A percentile compares a stretch with the other conserved stretches of the same genome.
Evolutionary conservation across 2,113 vertebrate genomes (phyloP).

Genomic region (Zosterops lateralis): DNA sequence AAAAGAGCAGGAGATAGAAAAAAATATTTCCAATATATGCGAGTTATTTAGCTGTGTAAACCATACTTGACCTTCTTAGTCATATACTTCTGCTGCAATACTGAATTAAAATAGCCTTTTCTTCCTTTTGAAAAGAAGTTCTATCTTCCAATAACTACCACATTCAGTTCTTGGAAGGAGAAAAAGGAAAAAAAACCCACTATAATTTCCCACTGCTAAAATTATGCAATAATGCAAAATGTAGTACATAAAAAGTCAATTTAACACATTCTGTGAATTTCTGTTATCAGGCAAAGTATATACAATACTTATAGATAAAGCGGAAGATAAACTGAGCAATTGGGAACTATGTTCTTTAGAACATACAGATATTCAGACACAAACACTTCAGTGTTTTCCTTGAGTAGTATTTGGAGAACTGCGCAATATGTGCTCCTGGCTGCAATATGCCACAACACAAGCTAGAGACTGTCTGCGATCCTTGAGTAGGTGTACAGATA

Average conservation of each 20-base stretch:
- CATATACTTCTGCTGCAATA: neutral
- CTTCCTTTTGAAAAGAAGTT: neutral
- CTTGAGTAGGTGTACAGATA: neutral
- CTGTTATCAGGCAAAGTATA: neutral
- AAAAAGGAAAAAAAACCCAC: neutral
- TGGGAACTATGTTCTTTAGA: neutral
- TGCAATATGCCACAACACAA: neutral
- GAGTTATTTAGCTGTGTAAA: neutral
- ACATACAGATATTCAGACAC: neutral
- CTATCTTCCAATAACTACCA: neutral
- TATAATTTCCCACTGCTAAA: neutral
- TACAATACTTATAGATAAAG: neutral
- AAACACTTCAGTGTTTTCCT: neutral
- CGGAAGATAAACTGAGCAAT: neutral
- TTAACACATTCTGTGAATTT: neutral
- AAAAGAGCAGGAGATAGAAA: neutral
- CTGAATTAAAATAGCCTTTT: neutral
- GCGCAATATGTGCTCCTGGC: conserved; percentile 13
- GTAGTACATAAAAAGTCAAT: neutral
- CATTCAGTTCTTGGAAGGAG: neutral
- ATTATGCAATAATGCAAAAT: neutral
- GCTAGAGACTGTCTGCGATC: neutral
- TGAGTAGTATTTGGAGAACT: neutral
- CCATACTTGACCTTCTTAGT: neutral
- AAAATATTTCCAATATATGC: neutral